phyloP scores from a whole-genome alignment of 2,888 invertebrate species.

The Cephus rjabovi region DNA sequence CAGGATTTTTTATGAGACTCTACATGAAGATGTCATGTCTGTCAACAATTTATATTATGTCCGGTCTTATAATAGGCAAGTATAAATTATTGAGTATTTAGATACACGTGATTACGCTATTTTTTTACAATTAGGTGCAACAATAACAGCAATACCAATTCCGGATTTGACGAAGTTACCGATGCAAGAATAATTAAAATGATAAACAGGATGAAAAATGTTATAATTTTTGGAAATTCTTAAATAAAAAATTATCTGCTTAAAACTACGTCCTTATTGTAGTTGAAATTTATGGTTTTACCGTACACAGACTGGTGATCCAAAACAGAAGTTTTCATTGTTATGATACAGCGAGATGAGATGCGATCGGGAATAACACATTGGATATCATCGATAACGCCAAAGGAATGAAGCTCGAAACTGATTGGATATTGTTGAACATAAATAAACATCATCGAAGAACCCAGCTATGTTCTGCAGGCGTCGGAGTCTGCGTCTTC shows the following conservation, averaged over 20 bases:
- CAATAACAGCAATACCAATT: constrained; percentile 35
- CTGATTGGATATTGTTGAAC: constrained; percentile 5
- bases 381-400: not conserved
- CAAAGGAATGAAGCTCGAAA: not conserved
- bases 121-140: constrained; percentile 32
- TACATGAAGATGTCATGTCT: constrained; percentile 33
- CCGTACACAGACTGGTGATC: not conserved
- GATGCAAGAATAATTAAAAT: constrained; percentile 37
- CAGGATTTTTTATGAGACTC: constrained; percentile 34
- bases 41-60: constrained; percentile 30
- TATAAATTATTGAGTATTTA: constrained; percentile 15
- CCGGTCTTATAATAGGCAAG: constrained; percentile 37
- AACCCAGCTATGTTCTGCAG: constrained; percentile 19
- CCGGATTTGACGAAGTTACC: constrained; percentile 44
- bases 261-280: not conserved
- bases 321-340: not conserved
- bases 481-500: constrained; percentile 30
- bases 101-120: not conserved
- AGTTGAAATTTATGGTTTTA: not conserved
- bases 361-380: not conserved
- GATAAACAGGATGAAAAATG: not conserved
- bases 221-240: not conserved
- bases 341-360: not conserved
- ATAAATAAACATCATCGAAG: constrained; percentile 27
- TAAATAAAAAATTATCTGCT: not conserved